A percentile compares a stretch with the other conserved stretches of the same genome.
Evolutionary conservation across 2,797 vertebrate genomes (phyloP).

Genomic region (Buceros bicornis): DNA sequence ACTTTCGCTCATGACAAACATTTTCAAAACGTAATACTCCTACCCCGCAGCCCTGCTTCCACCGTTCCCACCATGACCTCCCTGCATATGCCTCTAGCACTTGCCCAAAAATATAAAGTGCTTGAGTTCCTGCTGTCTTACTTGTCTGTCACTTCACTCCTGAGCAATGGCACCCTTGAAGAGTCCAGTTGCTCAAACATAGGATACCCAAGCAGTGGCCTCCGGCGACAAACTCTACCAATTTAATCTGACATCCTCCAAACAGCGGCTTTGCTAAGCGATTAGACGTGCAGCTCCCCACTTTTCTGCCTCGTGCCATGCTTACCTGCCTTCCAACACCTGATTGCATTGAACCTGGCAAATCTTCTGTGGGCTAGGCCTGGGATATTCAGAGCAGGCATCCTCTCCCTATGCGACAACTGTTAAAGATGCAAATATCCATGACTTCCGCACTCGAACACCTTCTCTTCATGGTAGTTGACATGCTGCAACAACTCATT

Average conservation of each 20-base stretch:
- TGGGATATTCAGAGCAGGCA: background rate
- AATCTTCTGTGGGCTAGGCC: background rate
- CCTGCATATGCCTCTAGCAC: background rate
- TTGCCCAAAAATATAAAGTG: background rate
- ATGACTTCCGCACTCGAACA: background rate
- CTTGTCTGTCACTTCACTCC: background rate
- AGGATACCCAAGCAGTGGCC: background rate
- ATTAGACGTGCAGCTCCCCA: background rate
- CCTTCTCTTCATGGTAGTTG: background rate
- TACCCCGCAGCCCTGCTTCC: background rate
- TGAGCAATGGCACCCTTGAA: background rate
- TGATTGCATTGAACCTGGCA: background rate
- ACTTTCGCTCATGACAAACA: background rate
- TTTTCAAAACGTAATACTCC: background rate
- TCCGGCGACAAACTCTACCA: background rate
- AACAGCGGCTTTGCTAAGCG: background rate
- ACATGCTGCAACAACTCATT: background rate
- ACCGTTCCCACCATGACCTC: background rate
- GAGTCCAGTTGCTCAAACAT: background rate
- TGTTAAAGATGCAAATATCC: background rate
- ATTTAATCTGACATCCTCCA: background rate
- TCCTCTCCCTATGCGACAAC: background rate
- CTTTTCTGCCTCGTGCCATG: background rate
- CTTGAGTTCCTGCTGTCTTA: background rate
- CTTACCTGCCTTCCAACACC: background rate